phyloP scores from a whole-genome alignment of 2,888 invertebrate genomes.

The Rosalia funebris region DNA sequence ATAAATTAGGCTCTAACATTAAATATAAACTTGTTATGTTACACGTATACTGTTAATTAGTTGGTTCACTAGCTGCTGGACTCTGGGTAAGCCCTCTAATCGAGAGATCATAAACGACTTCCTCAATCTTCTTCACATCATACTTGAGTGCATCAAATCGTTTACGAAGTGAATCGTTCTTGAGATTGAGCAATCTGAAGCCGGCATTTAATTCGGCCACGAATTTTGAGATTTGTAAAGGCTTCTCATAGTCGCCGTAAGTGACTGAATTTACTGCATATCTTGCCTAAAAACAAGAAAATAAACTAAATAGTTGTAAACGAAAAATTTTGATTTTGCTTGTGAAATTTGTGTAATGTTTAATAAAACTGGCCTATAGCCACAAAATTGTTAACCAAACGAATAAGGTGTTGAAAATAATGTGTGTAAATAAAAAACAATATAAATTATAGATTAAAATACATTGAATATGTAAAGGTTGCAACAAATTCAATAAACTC shows the following conservation, averaged over 20 bases:
- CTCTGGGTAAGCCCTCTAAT: conserved; percentile 77
- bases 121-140: conserved; percentile 93
- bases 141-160: conserved; percentile 89
- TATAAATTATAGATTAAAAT: too few species aligned
- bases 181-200: conserved; percentile 87
- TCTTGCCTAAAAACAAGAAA: conserved; percentile 69
- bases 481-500: too few species aligned
- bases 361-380: too few species aligned
- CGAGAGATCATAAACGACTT: conserved; percentile 88
- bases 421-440: too few species aligned
- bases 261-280: conserved; percentile 88
- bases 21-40: too few species aligned
- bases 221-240: conserved; percentile 85
- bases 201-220: conserved; percentile 89
- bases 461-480: too few species aligned
- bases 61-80: conserved; percentile 9
- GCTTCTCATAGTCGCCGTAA: conserved; percentile 83
- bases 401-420: too few species aligned
- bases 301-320: conserved; percentile 20
- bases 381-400: too few species aligned
- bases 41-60: conserved; percentile 12
- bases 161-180: conserved; percentile 88
- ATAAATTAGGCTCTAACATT: too few species aligned
- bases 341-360: too few species aligned
- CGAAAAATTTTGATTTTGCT: too few species aligned